A percentile compares a stretch with the other conserved stretches of the same genome.
These are phyloP conservation scores for Amphimallon solstitiale DNA, from an alignment of 2,888 invertebrate species.

Conservation along the genomic window DNA sequence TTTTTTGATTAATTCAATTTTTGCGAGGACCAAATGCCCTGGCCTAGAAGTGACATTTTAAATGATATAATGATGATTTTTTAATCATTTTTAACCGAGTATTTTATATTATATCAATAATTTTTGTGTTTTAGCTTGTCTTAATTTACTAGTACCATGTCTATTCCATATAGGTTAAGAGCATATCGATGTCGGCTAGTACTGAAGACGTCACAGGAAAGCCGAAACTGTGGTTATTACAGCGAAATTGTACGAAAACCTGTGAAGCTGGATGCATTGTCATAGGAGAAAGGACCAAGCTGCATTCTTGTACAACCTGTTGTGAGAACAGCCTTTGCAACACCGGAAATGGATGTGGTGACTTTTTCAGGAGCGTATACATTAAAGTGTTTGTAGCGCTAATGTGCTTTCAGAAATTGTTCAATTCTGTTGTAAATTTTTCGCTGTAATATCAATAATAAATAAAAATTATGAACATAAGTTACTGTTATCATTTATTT, in stretches of 20 bases:
- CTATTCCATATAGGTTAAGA: constrained; percentile 71
- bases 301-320: constrained; percentile 88
- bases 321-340: constrained; percentile 84
- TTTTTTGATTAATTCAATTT: too few relatives aligned
- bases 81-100: too few relatives aligned
- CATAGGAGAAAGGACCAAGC: constrained; percentile 87
- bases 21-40: too few relatives aligned
- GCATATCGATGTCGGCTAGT: constrained; percentile 84
- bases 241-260: constrained; percentile 82
- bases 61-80: too few relatives aligned
- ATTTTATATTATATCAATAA: too few relatives aligned
- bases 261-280: constrained; percentile 91
- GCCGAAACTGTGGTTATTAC: constrained; percentile 84
- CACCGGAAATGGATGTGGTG: constrained; percentile 64
- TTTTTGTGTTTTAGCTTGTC: background rate
- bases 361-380: too few relatives aligned
- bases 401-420: background rate
- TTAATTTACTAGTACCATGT: background rate
- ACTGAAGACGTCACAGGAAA: constrained; percentile 81
- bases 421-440: background rate
- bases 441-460: background rate
- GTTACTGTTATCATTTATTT: too few relatives aligned
- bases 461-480: background rate
- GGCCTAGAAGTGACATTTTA: too few relatives aligned
- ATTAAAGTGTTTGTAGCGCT: background rate